Base-by-base conservation (phyloP, 2,797 vertebrate genomes). In the Erpetoichthys calabaricus region DNA sequence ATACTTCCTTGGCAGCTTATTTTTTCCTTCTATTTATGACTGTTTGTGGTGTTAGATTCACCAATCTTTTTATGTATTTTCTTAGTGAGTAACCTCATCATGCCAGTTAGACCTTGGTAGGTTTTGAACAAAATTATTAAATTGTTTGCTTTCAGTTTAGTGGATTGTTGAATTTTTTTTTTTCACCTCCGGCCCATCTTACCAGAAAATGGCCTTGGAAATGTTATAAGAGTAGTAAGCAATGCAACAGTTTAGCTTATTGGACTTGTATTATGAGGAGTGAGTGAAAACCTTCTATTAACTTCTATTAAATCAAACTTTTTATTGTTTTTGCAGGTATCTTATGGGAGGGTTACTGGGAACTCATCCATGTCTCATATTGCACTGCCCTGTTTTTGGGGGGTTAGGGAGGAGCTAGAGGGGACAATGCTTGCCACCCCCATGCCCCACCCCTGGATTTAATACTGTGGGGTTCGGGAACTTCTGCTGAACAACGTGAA, bases 351-450 rank as follows among this genome's bases (percentile, higher is more conserved):
- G 86, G 85, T 85, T 83, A 79, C 75, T 78, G 80, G 87, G 85
- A 87, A 80, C 81, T 85, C 85, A 76, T 89, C 86, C 77, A 89
- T 86, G 70, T 79, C 88, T 86, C 89, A 88, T 89, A 86, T 90
- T 86, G 84, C 86, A 83, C 86, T 85, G 85, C 86, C 89, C 88
- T 86, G 86, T 83, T 86, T 64, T 75, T 80, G 44, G 76, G 87
- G 88, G 86, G 86, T 70, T 73, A 73, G 86, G 88, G 84, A 85
- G 82, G 80, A 86, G 76, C 79, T 81, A 80, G 83, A 82, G 63
- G 74, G 74, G 75, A 76, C 76, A 77, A 83, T 81, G 79, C 76
- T 44, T 72, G 81, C 80, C 79, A 80, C 81, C 80, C 83, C 51
- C 43, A 45, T 25, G 25, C 25, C 25, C 58, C 53, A 45, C 6